A percentile compares a stretch with the other conserved stretches of the same genome.
phyloP scores from a whole-genome alignment of 2,888 invertebrate species.

The Agonopterix heracliana region DNA sequence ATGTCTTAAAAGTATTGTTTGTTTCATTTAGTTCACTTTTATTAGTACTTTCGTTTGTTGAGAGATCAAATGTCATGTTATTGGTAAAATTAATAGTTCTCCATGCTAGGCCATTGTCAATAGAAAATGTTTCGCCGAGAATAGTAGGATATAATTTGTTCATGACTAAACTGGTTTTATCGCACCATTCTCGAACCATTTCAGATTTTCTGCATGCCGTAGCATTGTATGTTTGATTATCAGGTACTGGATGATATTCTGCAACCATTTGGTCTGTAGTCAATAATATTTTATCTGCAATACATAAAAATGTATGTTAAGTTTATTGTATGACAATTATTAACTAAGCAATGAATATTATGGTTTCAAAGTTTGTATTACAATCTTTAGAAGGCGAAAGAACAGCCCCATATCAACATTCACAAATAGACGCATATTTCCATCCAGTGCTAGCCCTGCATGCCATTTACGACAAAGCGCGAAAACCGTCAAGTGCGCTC shows the following conservation, averaged over 20 bases:
- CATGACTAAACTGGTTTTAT: constrained; percentile 51
- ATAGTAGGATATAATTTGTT: constrained; percentile 68
- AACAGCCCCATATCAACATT: too few relatives aligned
- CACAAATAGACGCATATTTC: too few relatives aligned
- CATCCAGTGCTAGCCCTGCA: too few relatives aligned
- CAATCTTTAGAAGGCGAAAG: too few relatives aligned
- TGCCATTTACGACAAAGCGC: too few relatives aligned
- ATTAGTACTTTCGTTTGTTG: constrained; percentile 21
- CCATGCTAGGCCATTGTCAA: constrained; percentile 52
- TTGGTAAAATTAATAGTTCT: constrained; percentile 33
- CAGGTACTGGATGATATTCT: constrained; percentile 68
- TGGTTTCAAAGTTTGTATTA: too few relatives aligned
- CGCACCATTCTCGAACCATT: constrained; percentile 63
- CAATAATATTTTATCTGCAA: constrained; percentile 79
- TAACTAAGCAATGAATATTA: too few relatives aligned
- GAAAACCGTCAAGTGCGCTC: too few relatives aligned
- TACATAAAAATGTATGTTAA: too few relatives aligned
- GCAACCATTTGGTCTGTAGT: constrained; percentile 77
- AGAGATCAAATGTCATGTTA: constrained; percentile 42
- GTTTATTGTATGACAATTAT: too few relatives aligned
- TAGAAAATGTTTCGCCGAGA: constrained; percentile 47
- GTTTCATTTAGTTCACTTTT: constrained; percentile 27
- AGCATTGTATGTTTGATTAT: constrained; percentile 39
- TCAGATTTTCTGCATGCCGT: constrained; percentile 52
- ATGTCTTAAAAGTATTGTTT: constrained; percentile 49